A percentile compares a stretch with the other conserved stretches of the same genome.
phyloP scores from a whole-genome alignment of 2,113 vertebrate genomes.

The Zeus faber region DNA sequence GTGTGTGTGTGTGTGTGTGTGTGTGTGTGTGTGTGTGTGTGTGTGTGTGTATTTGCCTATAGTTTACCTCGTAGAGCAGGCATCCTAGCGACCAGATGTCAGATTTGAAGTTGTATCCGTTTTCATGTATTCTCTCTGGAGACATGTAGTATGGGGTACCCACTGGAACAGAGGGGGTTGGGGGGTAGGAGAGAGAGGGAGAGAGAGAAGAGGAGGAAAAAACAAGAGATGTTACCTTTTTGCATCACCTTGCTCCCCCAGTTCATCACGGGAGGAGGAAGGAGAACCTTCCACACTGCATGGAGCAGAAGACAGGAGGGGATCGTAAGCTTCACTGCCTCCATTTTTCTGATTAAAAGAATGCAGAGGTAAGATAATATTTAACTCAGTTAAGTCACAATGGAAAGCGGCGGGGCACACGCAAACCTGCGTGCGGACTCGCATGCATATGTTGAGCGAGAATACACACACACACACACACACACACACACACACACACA shows the following conservation, averaged over 20 bases:
- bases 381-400: background rate
- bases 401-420: background rate
- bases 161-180: slow-evolving; percentile 75
- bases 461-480: no score
- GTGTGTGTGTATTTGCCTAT: slow-evolving; percentile 16
- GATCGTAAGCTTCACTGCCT: no score
- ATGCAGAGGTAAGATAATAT: background rate
- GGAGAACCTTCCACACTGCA: no score
- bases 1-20: slow-evolving; percentile 24
- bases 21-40: slow-evolving; percentile 4
- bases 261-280: no score
- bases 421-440: background rate
- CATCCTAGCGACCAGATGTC: slow-evolving; percentile 99
- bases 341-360: background rate
- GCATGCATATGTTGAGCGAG: no score
- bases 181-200: background rate
- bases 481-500: background rate
- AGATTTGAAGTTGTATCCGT: slow-evolving; percentile 99
- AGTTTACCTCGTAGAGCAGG: slow-evolving; percentile 91
- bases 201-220: background rate
- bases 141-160: slow-evolving; percentile 99
- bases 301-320: no score
- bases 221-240: no score
- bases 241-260: no score
- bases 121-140: slow-evolving; percentile 98